Evolutionary conservation across 2,888 invertebrate species (phyloP).

Genomic region (Bugula neritina): DNA sequence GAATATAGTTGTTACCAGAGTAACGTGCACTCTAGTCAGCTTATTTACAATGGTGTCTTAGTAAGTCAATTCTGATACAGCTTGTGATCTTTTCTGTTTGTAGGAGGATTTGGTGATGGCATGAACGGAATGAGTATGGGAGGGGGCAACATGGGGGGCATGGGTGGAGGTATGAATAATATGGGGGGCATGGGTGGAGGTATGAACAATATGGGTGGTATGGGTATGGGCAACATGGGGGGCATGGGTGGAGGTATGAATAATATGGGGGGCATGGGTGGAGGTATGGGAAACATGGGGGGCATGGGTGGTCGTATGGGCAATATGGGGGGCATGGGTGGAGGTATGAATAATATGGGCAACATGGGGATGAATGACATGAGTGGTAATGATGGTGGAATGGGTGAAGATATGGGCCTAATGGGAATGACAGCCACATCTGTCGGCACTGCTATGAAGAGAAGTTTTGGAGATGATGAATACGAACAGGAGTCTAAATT

Average conservation of each 20-base stretch:
- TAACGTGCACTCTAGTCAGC: too few species aligned
- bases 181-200: not conserved
- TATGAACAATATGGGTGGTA: not conserved
- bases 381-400: not conserved
- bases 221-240: not conserved
- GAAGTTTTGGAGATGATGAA: not conserved
- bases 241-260: constrained; percentile 2
- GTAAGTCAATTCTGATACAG: too few species aligned
- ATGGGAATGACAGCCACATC: not conserved
- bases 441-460: not conserved
- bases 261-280: not conserved
- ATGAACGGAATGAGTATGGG: not conserved
- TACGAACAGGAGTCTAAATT: too few species aligned
- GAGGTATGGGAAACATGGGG: not conserved
- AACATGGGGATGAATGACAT: too few species aligned
- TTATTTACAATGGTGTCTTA: too few species aligned
- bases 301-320: not conserved
- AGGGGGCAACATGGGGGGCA: not conserved
- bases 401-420: not conserved
- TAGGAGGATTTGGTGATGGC: not conserved
- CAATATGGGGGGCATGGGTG: constrained; percentile 1
- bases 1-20: too few species aligned
- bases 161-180: not conserved
- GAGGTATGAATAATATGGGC: constrained; percentile 8
- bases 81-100: too few species aligned